phyloP scores from a whole-genome alignment of 2,797 vertebrate genomes.

The Trachurus trachurus region DNA sequence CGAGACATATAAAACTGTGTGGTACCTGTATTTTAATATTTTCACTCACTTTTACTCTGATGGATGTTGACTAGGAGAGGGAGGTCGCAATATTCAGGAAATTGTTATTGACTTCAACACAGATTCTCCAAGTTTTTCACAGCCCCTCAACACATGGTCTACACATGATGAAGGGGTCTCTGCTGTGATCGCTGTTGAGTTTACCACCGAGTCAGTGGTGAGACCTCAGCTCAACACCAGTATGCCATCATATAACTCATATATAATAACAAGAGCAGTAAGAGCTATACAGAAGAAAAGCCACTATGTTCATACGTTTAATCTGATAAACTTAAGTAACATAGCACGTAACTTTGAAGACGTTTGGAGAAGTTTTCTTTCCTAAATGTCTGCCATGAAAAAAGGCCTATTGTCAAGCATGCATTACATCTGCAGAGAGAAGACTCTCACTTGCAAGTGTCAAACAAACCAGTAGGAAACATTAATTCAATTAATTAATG shows the following conservation, averaged over 20 bases:
- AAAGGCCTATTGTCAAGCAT: neutral
- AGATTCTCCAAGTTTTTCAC: neutral
- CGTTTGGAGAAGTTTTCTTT: neutral
- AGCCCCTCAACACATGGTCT: conserved; percentile 11
- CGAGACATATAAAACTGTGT: neutral
- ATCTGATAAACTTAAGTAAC: no score
- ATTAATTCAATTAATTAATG: neutral
- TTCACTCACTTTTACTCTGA: neutral
- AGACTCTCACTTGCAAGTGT: neutral
- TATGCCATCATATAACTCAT: neutral
- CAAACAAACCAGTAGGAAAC: neutral
- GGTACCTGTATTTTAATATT: neutral
- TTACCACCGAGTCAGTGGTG: neutral
- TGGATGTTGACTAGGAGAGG: conserved; percentile 1
- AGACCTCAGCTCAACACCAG: neutral
- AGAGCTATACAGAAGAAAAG: neutral
- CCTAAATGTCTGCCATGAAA: neutral
- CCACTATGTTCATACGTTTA: neutral
- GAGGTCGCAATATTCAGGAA: conserved; percentile 12
- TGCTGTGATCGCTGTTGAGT: neutral
- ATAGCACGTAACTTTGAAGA: neutral
- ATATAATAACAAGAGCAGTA: neutral
- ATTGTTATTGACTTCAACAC: conserved; percentile 10
- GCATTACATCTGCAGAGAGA: neutral
- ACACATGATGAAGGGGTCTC: neutral